Base-by-base conservation (phyloP, 2,888 invertebrate genomes). In the Acronicta leporina region DNA sequence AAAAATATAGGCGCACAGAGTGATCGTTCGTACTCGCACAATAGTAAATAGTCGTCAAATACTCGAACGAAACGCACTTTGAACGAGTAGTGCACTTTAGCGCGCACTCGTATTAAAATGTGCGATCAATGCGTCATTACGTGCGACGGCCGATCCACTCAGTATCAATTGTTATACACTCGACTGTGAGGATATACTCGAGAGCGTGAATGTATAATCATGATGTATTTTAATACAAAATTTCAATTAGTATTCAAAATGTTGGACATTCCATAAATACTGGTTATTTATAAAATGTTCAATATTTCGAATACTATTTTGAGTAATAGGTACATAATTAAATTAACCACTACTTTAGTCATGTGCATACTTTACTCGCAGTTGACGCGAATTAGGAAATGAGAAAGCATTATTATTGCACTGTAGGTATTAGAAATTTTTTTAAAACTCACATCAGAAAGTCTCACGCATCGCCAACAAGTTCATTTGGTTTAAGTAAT, bases 61-160 rank as follows among this genome's bases (percentile, higher is more conserved):
- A 41, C 49, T 49, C 38, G 20, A 50, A 48, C 27, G 47, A 10
- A 53, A 65, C 62, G 74, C 64, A 63, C 58, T 73, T 52, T 13
- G 55, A 25, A 30, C 20, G 44, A 44, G 20, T 41, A 56, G 73
- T 61, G 74, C 66, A 63, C 75, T 73, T 50, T 25, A 41, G 41
- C 44, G 46, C 53, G 46, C 46, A 55, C 64, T 56, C 49, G 41
- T 50, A 72, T 67, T 71, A 50, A 70, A 73, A 70, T 64, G 65
- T 57, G 49, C 60, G 44, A 59, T 75, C 63, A 75, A 70, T 58
- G 63, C 75, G 60, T 75, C 63, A 71, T 75, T 77, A 75, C 20
- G 41, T 25, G 47, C 43, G 47, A 44, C 33, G 56, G 52, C 60
- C 20, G 43, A 63, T 58, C 42, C 59, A 50, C 48, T 74, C 56